phyloP scores from a whole-genome alignment of 2,888 invertebrate species.

The Atethmia centrago region DNA sequence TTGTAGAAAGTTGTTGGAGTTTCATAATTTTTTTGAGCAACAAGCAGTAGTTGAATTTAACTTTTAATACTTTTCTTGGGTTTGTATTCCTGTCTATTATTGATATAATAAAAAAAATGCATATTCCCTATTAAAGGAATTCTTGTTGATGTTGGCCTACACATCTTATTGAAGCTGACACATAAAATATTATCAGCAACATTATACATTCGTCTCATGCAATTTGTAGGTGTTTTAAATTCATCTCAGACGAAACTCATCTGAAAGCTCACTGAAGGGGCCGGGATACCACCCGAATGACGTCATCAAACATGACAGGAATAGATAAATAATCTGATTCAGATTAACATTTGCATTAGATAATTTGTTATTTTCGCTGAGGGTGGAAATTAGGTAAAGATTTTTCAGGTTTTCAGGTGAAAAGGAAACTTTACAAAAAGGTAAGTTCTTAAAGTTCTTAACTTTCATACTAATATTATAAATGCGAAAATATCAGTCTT shows the following conservation, averaged over 20 bases:
- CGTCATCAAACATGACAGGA: constrained; percentile 45
- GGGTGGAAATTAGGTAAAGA: not conserved
- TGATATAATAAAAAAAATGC: too few species aligned
- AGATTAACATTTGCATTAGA: constrained; percentile 8
- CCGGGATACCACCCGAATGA: constrained; percentile 40
- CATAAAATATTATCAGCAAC: constrained; percentile 1
- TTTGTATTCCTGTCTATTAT: too few species aligned
- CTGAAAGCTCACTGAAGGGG: constrained; percentile 3
- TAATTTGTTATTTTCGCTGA: constrained; percentile 22
- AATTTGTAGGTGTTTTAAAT: constrained; percentile 52
- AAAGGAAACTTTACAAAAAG: not conserved
- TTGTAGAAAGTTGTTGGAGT: too few species aligned
- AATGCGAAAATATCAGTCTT: too few species aligned
- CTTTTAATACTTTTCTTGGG: too few species aligned
- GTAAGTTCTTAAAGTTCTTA: too few species aligned
- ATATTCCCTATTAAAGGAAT: too few species aligned
- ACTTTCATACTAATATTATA: too few species aligned
- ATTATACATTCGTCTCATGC: constrained; percentile 49
- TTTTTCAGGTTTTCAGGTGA: not conserved
- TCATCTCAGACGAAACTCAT: constrained; percentile 49
- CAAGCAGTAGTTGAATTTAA: too few species aligned
- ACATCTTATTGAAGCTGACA: not conserved
- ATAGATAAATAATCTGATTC: constrained; percentile 29
- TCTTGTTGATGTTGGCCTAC: too few species aligned
- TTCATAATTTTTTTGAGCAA: too few species aligned